These are phyloP conservation scores for Drosophila multiciliata DNA, from an alignment of 2,888 invertebrate species.

Conservation along the genomic window DNA sequence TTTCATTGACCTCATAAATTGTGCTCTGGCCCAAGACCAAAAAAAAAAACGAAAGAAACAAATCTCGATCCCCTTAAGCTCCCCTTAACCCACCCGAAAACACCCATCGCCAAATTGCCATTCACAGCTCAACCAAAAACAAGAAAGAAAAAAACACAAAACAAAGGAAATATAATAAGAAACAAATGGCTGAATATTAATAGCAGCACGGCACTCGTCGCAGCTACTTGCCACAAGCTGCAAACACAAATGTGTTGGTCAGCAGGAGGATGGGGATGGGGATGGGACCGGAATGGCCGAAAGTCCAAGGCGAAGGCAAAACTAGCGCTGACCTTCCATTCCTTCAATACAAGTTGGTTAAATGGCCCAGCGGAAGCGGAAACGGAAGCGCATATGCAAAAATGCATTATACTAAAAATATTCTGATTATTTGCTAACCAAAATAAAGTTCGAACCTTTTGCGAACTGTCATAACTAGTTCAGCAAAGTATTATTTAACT, in stretches of 20 bases:
- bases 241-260: slow-evolving; percentile 23
- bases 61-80: background rate
- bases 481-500: background rate
- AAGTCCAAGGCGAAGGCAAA: slow-evolving; percentile 50
- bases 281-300: slow-evolving; percentile 2
- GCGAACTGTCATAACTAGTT: background rate
- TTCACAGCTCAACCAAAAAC: slow-evolving; percentile 11
- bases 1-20: slow-evolving; percentile 80
- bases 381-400: slow-evolving; percentile 50
- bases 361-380: slow-evolving; percentile 41
- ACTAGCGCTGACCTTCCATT: slow-evolving; percentile 32
- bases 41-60: background rate
- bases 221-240: background rate
- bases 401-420: slow-evolving; percentile 37
- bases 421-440: background rate
- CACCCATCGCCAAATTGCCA: slow-evolving; percentile 58
- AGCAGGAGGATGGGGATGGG: background rate
- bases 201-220: slow-evolving; percentile 29
- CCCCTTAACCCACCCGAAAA: slow-evolving; percentile 3
- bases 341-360: slow-evolving; percentile 47
- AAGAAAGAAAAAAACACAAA: slow-evolving; percentile 5
- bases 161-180: slow-evolving; percentile 29
- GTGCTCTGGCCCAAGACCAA: slow-evolving; percentile 33
- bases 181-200: slow-evolving; percentile 57
- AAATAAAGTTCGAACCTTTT: slow-evolving; percentile 2